Evolutionary conservation across 2,797 vertebrate species (phyloP).

Genomic region (Dendrocincla tyrannina): DNA sequence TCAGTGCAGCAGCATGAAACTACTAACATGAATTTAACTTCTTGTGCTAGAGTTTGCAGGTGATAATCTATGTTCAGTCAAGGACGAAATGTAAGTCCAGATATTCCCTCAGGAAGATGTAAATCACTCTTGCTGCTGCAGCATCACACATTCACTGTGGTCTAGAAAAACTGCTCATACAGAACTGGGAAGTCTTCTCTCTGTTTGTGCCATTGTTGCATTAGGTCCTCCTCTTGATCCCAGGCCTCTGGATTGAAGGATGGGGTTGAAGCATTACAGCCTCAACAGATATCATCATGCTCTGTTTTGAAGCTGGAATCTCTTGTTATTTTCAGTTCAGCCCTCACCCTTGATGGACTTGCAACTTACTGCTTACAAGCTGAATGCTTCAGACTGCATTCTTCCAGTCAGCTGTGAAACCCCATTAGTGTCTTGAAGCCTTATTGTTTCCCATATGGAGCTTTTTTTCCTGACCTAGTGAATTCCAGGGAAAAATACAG

Average conservation of each 20-base stretch:
- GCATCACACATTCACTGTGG: not conserved
- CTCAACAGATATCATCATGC: not conserved
- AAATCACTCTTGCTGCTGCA: not conserved
- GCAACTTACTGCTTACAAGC: not conserved
- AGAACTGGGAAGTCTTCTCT: not conserved
- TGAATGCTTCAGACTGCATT: not conserved
- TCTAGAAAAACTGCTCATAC: not conserved
- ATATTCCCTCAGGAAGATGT: not conserved
- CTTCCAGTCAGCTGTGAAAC: not conserved
- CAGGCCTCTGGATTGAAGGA: not conserved
- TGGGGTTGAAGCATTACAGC: not conserved
- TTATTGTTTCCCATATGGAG: not conserved
- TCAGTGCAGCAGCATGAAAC: not conserved
- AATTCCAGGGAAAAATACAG: not conserved
- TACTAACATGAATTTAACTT: not conserved
- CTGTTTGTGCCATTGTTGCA: rapidly evolving
- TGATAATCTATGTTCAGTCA: not conserved
- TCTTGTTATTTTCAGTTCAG: not conserved
- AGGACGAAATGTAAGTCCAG: not conserved
- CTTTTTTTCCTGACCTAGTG: not conserved
- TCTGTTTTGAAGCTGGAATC: not conserved
- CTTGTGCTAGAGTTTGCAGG: not conserved
- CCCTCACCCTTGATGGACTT: not conserved
- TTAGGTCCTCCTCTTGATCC: not conserved
- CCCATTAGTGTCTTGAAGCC: not conserved